Evolutionary conservation across 2,888 invertebrate species (phyloP).

Genomic region (Uropetala carovei): DNA sequence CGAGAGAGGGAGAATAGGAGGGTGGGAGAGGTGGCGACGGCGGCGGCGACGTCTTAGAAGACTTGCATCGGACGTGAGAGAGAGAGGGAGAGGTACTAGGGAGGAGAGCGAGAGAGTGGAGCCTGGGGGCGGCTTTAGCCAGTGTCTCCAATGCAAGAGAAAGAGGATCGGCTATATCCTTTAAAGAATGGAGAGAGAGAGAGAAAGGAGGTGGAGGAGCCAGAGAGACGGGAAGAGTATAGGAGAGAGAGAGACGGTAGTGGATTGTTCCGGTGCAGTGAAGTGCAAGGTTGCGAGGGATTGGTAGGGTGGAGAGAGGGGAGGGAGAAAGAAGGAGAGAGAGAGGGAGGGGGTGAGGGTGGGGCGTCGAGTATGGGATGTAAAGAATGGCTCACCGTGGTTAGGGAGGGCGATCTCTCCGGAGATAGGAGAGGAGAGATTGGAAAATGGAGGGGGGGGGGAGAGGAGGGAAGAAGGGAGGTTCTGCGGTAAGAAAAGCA

Average conservation of each 20-base stretch:
- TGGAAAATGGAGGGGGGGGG: background rate
- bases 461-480: conserved; percentile 68
- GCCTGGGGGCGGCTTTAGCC: background rate
- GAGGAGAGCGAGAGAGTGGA: background rate
- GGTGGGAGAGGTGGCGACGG: background rate
- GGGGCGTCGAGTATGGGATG: background rate
- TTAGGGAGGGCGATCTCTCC: background rate
- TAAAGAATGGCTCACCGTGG: background rate
- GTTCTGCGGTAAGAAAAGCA: conserved; percentile 71
- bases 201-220: conserved; percentile 9
- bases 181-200: background rate
- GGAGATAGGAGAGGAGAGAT: background rate
- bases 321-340: background rate
- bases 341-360: background rate
- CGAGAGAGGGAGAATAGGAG: background rate
- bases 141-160: background rate
- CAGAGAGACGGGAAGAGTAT: conserved; percentile 72
- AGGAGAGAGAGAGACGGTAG: conserved; percentile 71
- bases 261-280: conserved; percentile 68
- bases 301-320: conserved; percentile 27
- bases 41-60: conserved; percentile 38
- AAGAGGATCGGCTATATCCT: background rate
- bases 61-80: background rate
- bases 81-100: background rate
- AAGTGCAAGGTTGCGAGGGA: conserved; percentile 65